Conservation (phyloP, 1,140 invertebrate genomes). For the Pseudachorutes palmiensis region DNA sequence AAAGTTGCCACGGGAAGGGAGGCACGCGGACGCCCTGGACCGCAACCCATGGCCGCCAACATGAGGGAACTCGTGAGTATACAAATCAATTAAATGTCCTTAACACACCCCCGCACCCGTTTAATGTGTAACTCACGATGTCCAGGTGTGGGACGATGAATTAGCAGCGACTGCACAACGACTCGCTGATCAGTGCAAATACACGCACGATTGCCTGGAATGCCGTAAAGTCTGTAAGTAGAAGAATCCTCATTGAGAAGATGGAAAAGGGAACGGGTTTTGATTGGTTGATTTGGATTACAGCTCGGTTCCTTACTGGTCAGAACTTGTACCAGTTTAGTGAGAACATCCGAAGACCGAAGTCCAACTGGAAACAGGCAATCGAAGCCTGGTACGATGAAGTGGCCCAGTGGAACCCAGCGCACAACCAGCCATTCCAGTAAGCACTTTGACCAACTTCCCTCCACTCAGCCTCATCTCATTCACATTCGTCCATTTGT, state of each 20-base stretch:
- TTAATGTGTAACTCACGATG: conserved; percentile 14
- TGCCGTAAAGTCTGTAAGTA: conserved; percentile 54
- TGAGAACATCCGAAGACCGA: conserved; percentile 34
- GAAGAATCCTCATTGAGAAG: too few relatives aligned
- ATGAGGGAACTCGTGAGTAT: conserved; percentile 69
- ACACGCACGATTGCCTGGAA: conserved; percentile 58
- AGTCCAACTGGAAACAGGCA: conserved; percentile 38
- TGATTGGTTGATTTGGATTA: neutral
- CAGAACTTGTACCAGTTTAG: conserved; percentile 53
- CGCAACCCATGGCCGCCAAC: conserved; percentile 62
- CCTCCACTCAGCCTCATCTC: too few relatives aligned
- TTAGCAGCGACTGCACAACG: conserved; percentile 67
- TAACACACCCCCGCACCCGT: too few relatives aligned
- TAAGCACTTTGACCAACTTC: conserved; percentile 25
- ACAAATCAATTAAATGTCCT: too few relatives aligned
- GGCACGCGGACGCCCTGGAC: conserved; percentile 48
- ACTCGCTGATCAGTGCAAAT: conserved; percentile 70
- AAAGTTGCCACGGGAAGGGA: conserved; percentile 68
- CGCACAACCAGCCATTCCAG: conserved; percentile 33
- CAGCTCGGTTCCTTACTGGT: conserved; percentile 65
- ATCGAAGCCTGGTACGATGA: conserved; percentile 41
- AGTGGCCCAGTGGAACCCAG: conserved; percentile 37
- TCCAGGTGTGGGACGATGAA: conserved; percentile 75
- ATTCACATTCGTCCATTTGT: too few relatives aligned
- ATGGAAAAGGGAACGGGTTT: neutral